A percentile compares a stretch with the other conserved stretches of the same genome.
These are phyloP conservation scores for Daphoenositta chrysoptera DNA, from an alignment of 2,113 vertebrate genomes.

Conservation along the genomic window DNA sequence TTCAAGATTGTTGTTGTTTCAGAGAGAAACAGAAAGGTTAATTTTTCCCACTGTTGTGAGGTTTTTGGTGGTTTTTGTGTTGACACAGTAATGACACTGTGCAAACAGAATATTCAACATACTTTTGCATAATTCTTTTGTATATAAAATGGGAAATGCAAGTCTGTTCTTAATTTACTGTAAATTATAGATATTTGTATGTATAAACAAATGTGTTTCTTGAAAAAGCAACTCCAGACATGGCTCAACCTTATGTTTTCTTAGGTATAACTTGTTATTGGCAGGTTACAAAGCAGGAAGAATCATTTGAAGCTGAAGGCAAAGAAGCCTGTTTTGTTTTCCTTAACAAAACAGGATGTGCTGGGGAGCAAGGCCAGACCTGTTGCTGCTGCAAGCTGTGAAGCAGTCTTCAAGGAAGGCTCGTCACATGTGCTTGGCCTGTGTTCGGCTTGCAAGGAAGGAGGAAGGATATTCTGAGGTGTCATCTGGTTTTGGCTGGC, in stretches of 20 bases:
- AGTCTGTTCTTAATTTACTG: neutral
- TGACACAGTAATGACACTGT: neutral
- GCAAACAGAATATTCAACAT: neutral
- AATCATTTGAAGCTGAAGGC: neutral
- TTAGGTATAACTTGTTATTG: neutral
- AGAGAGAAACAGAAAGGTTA: neutral
- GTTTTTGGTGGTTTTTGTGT: neutral
- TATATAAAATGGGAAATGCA: neutral
- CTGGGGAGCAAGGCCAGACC: neutral
- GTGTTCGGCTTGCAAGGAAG: neutral
- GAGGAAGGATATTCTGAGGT: neutral
- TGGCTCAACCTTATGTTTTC: accelerated
- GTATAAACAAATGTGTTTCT: neutral
- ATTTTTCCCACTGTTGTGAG: neutral
- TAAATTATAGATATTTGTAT: neutral
- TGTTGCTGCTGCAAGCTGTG: neutral
- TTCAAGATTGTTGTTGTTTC: neutral
- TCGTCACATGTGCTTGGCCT: neutral
- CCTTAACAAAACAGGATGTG: neutral
- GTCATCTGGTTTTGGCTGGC: neutral
- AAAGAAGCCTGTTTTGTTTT: neutral
- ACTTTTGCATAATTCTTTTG: neutral
- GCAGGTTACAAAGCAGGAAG: neutral
- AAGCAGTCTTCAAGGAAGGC: neutral
- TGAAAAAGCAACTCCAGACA: neutral